Conservation (phyloP, 2,113 vertebrate genomes). For the Leptodactylus fuscus region DNA sequence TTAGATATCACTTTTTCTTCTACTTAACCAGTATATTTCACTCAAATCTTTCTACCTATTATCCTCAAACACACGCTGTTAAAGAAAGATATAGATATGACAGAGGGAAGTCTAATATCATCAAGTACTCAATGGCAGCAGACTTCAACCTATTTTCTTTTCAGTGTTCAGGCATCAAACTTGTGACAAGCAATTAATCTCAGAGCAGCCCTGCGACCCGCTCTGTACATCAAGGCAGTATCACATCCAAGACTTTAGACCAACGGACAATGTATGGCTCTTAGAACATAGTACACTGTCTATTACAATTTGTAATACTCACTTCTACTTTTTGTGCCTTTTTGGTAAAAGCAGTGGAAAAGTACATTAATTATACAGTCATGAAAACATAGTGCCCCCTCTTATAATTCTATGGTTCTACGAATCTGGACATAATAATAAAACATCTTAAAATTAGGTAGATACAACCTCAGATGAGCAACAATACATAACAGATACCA, state of each 20-base stretch:
- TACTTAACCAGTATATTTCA: conserved; percentile 32
- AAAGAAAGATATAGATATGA: conserved; percentile 34
- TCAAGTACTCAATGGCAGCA: conserved; percentile 29
- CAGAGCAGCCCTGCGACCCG: not conserved
- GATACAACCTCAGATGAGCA: too few species aligned
- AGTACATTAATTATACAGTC: not conserved
- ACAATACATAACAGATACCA: too few species aligned
- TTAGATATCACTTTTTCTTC: conserved; percentile 26
- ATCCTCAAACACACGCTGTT: conserved; percentile 24
- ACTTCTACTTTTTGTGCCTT: not conserved
- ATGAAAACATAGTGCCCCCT: too few species aligned
- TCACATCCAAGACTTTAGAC: conserved; percentile 17
- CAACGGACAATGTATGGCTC: conserved; percentile 13
- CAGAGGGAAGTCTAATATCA: conserved; percentile 30
- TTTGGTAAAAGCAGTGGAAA: not conserved
- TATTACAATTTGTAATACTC: not conserved
- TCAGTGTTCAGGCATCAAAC: conserved; percentile 29
- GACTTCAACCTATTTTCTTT: conserved; percentile 1
- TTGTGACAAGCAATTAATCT: conserved; percentile 43
- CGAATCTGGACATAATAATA: too few species aligned
- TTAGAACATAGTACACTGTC: not conserved
- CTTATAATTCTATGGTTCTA: too few species aligned
- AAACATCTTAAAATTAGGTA: too few species aligned
- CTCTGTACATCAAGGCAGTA: conserved; percentile 22
- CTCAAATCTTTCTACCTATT: conserved; percentile 25